A percentile compares a stretch with the other conserved stretches of the same genome.
Evolutionary conservation across 2,797 vertebrate species (phyloP).

Genomic region (Perodicticus potto): DNA sequence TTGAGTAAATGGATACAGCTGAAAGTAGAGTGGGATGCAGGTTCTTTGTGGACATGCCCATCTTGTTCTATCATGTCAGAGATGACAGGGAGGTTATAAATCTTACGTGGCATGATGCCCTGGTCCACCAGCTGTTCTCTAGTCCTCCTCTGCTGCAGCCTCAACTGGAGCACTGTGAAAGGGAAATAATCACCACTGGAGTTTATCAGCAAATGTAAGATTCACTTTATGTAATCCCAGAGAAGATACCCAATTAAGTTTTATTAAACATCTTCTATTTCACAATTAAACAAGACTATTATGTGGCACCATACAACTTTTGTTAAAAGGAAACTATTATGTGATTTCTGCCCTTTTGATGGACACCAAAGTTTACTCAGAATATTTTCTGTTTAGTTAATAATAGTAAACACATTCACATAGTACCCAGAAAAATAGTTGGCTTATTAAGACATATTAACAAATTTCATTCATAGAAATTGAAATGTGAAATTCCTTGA

Average conservation of each 20-base stretch:
- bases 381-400: conserved; percentile 31
- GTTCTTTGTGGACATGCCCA: not conserved
- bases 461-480: conserved; percentile 28
- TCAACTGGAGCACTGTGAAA: conserved; percentile 95
- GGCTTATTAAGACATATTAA: not conserved
- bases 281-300: not conserved
- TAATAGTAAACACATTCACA: conserved; percentile 44
- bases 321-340: not conserved
- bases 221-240: conserved; percentile 2
- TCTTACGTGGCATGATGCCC: conserved; percentile 99
- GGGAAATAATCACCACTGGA: conserved; percentile 78
- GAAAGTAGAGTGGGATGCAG: not conserved
- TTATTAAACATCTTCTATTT: conserved; percentile 10
- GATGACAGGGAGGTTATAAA: not conserved
- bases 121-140: conserved; percentile 98
- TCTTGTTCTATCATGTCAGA: not conserved
- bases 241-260: not conserved
- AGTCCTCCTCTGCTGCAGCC: conserved; percentile 96
- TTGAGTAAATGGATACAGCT: not conserved
- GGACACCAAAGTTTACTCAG: conserved; percentile 29
- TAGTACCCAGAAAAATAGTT: not conserved
- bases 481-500: conserved; percentile 9
- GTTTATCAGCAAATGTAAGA: conserved; percentile 84
- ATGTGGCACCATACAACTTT: not conserved
- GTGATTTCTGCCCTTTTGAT: conserved; percentile 41